Evolutionary conservation across 2,797 vertebrate genomes (phyloP).

Genomic region (Centroberyx gerrardi): DNA sequence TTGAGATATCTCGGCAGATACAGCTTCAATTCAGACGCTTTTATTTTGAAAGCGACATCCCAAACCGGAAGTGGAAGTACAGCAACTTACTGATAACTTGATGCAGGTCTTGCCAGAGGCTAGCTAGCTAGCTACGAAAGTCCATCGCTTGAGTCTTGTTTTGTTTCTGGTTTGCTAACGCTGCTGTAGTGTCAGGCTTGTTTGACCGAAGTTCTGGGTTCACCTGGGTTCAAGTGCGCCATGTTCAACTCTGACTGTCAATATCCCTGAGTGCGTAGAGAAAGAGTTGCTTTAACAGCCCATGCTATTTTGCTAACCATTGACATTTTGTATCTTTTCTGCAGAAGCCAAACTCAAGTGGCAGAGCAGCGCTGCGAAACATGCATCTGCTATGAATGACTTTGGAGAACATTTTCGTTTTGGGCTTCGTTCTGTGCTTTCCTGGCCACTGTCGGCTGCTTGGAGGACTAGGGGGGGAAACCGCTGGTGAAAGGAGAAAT

Average conservation of each 20-base stretch:
- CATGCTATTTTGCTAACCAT: slow-evolving; percentile 31
- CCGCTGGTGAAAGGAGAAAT: not conserved
- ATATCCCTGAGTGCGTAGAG: not conserved
- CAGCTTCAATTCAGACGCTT: not conserved
- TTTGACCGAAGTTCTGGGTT: slow-evolving; percentile 53
- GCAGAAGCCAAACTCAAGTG: slow-evolving; percentile 64
- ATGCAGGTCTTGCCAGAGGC: slow-evolving; percentile 35
- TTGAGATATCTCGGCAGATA: too few relatives aligned
- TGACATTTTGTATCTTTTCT: slow-evolving; percentile 45
- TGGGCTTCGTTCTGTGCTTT: slow-evolving; percentile 48
- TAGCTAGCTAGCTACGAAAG: slow-evolving; percentile 52
- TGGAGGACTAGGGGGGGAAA: slow-evolving; percentile 48
- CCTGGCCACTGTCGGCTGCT: slow-evolving; percentile 52
- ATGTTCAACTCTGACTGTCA: not conserved
- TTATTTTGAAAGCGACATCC: slow-evolving; percentile 61
- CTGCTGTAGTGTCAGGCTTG: slow-evolving; percentile 14
- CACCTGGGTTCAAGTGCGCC: slow-evolving; percentile 20
- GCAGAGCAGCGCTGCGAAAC: slow-evolving; percentile 33
- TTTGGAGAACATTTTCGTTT: slow-evolving; percentile 42
- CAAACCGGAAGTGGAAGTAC: slow-evolving; percentile 38
- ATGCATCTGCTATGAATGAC: slow-evolving; percentile 74
- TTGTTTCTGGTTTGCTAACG: slow-evolving; percentile 60
- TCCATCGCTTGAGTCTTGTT: slow-evolving; percentile 4
- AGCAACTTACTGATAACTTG: not conserved
- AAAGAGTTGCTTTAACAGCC: not conserved